Evolutionary conservation across 2,797 vertebrate genomes (phyloP).

Genomic region (Apogon hyalosoma): DNA sequence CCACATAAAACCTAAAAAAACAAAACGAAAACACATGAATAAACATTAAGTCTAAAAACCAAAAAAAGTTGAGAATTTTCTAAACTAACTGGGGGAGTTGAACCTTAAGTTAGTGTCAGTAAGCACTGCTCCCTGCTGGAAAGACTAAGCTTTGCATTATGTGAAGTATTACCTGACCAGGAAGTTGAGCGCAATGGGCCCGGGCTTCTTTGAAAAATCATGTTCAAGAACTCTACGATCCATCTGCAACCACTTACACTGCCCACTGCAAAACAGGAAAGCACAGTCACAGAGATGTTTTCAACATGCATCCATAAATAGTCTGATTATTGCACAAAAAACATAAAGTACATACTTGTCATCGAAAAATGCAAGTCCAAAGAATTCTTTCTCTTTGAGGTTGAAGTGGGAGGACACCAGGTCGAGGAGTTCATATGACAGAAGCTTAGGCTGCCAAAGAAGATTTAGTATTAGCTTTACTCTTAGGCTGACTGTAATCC

Average conservation of each 20-base stretch:
- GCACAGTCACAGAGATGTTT: slow-evolving; percentile 20
- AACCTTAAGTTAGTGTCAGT: slow-evolving; percentile 18
- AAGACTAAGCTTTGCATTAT: slow-evolving; percentile 25
- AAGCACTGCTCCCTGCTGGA: slow-evolving; percentile 68
- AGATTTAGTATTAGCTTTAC: slow-evolving; percentile 24
- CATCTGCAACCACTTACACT: slow-evolving; percentile 95
- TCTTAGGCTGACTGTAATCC: neutral
- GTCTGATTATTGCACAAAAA: slow-evolving; percentile 2
- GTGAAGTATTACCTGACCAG: slow-evolving; percentile 89
- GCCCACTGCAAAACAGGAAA: slow-evolving; percentile 86
- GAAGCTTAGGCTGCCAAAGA: slow-evolving; percentile 92
- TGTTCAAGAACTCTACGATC: slow-evolving; percentile 97
- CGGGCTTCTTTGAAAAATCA: slow-evolving; percentile 94
- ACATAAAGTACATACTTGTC: slow-evolving; percentile 89
- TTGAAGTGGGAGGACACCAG: slow-evolving; percentile 98
- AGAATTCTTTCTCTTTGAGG: slow-evolving; percentile 99
- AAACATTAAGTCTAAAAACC: neutral
- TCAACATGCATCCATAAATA: neutral
- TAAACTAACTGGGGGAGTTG: neutral
- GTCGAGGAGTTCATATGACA: slow-evolving; percentile 95
- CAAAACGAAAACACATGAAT: slow-evolving; percentile 22
- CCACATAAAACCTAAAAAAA: slow-evolving; percentile 88
- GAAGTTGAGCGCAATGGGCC: slow-evolving; percentile 89
- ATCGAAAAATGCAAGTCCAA: slow-evolving; percentile 94
- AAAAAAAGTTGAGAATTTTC: neutral